These are phyloP conservation scores for Trochalopteron elliotii DNA, from an alignment of 2,113 vertebrate species.

Conservation along the genomic window DNA sequence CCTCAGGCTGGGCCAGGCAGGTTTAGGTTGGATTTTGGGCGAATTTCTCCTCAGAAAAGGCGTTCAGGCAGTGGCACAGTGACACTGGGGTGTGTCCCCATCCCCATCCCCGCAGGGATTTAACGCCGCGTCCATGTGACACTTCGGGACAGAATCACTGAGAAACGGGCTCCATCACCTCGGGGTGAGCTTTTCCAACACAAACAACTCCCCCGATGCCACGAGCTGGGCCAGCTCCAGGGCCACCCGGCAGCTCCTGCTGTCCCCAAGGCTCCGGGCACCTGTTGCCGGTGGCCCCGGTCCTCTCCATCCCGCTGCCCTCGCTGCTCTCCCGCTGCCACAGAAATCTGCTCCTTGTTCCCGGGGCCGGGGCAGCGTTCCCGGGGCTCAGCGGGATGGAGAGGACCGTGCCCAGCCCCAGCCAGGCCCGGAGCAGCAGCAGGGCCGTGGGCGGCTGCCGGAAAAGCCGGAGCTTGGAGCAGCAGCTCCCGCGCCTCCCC, in stretches of 20 bases:
- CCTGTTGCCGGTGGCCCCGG: neutral
- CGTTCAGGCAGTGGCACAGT: accelerated
- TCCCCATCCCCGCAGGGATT: neutral
- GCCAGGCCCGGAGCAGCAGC: neutral
- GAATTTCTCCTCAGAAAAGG: no score
- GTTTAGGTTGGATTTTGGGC: accelerated
- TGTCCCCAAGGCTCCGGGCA: neutral
- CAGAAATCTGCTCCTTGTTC: neutral
- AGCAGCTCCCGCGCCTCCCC: neutral
- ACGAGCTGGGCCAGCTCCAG: accelerated
- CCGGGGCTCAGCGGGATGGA: neutral
- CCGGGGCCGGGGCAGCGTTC: neutral
- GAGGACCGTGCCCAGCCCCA: neutral
- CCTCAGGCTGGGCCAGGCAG: neutral
- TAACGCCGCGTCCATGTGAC: neutral
- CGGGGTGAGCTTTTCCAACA: accelerated
- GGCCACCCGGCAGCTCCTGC: neutral
- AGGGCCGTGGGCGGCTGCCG: neutral
- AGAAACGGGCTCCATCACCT: accelerated
- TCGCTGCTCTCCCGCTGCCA: neutral
- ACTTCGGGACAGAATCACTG: accelerated
- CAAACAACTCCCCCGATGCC: neutral
- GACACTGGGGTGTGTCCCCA: neutral
- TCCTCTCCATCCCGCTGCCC: neutral
- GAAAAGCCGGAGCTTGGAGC: neutral